Percentiles rank a stretch among this genome's conserved stretches.
phyloP scores from a whole-genome alignment of 2,888 invertebrate species.

The Neoitamus cyanurus region DNA sequence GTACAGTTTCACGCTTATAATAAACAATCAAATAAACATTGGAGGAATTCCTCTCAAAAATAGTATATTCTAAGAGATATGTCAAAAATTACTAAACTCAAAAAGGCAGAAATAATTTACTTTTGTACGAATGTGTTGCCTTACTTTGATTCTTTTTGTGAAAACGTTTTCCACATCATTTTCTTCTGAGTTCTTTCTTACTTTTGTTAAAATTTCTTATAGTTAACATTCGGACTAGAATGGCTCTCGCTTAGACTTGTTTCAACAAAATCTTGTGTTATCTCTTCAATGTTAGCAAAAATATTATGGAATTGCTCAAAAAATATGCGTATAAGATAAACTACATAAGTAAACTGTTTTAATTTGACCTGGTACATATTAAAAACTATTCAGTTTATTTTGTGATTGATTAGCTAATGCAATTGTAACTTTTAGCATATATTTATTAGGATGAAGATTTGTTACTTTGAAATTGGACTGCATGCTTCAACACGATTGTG shows the following conservation, averaged over 20 bases:
- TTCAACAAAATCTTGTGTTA: neutral
- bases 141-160: neutral
- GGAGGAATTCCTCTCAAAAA: neutral
- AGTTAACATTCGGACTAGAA: neutral
- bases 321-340: neutral
- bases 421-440: neutral
- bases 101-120: neutral
- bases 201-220: neutral
- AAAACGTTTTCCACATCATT: neutral
- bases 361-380: slow-evolving; percentile 52
- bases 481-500: neutral
- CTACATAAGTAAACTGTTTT: slow-evolving; percentile 19
- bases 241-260: slow-evolving; percentile 1
- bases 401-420: neutral
- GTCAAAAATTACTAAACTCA: neutral
- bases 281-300: slow-evolving; percentile 4
- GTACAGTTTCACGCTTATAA: neutral
- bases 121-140: neutral
- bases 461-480: neutral
- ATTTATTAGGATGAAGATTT: neutral
- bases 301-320: neutral
- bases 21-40: neutral
- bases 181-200: neutral
- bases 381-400: slow-evolving; percentile 4
- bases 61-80: neutral